Evolutionary conservation across 1,140 invertebrate species (phyloP), one percentile per base, ranked within the genome.

Genomic region (Drosophila elegans): DNA sequence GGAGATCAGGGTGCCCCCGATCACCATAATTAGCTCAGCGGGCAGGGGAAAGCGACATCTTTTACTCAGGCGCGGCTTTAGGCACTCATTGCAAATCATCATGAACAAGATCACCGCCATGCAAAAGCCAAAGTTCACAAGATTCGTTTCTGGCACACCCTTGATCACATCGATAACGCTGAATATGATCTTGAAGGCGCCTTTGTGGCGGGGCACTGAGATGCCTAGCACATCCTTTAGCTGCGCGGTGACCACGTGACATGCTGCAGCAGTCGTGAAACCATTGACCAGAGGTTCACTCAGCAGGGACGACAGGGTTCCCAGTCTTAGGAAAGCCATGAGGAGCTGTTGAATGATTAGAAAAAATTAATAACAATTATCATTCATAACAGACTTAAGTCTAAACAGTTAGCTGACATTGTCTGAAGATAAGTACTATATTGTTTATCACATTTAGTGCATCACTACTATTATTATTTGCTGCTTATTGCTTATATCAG

Each of bases 181-280:
- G 73, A 94, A 93, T 25, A 97, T 92, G 46, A 97, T 94, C 91
- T 96, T 96, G 78, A 97, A 97, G 16, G 96, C 93, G 5, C 96
- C 96, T 49, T 93, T 94, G 48, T 95, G 92, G 29, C 94, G 94
- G 0, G 90, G 92, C n/a, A 97, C 90, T 2, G 91, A 92, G 0
- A 98, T 90, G 1, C 98, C 98, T 57, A 98, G 93, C 1, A 98
- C 93, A 92, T 97, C 96, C 90, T 97, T 97, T 2, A 98, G 93
- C 93, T 99, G 98, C 4, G 97, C 98, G 0, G 96, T 95, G n/a
- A 98, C 93, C 11, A 99, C 98, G 82, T 98, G 97, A 57, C 98
- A 93, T 0, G 97, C 97, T 3, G 97, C 97, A 1, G 96, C 97
- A 0, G 97, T 98, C 1, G 97, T 98, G 90, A 98, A 98, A 1